Percentiles rank a stretch among this genome's conserved stretches.
Evolutionary conservation across 37 sponge, comb jelly and placozoan genomes (phyloP).

Genomic region (Axinella damicornis): DNA sequence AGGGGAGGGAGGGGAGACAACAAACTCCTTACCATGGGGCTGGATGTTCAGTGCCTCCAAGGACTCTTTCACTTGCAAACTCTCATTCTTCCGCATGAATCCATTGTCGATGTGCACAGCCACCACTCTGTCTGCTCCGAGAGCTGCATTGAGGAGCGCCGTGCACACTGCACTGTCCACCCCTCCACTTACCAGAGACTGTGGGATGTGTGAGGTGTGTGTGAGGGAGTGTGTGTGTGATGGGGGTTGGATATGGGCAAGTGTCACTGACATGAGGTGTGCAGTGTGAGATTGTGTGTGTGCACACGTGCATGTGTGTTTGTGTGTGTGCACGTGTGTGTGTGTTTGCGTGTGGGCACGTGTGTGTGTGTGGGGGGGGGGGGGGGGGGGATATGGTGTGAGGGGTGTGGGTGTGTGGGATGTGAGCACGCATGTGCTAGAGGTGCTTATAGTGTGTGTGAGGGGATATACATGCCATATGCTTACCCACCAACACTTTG

Average conservation of each 20-base stretch:
- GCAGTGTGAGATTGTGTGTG: no score
- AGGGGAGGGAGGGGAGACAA: background rate
- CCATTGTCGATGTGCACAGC: slow-evolving; percentile 95
- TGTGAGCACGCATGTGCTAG: background rate
- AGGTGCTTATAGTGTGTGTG: background rate
- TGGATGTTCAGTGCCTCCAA: slow-evolving; percentile 79
- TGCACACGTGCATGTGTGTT: background rate
- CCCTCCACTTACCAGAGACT: slow-evolving; percentile 94
- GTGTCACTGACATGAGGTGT: no score
- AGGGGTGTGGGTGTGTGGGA: background rate
- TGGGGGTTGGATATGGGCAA: no score
- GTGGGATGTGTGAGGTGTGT: background rate
- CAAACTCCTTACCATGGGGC: slow-evolving; percentile 50
- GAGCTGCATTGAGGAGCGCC: slow-evolving; percentile 82
- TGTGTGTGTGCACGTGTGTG: background rate
- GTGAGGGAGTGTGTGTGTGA: no score
- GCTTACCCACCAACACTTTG: slow-evolving; percentile 68
- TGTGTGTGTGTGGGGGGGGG: no score
- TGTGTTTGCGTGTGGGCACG: no score
- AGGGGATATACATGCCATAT: no score
- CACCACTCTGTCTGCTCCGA: slow-evolving; percentile 72
- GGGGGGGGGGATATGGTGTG: no score
- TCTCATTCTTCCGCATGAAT: slow-evolving; percentile 91
- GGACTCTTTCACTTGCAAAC: slow-evolving; percentile 62
- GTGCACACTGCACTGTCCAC: slow-evolving; percentile 94